Evolutionary conservation across 2,797 vertebrate genomes (phyloP), one percentile per base, ranked within the genome.

Genomic region (Graptemys geographica): DNA sequence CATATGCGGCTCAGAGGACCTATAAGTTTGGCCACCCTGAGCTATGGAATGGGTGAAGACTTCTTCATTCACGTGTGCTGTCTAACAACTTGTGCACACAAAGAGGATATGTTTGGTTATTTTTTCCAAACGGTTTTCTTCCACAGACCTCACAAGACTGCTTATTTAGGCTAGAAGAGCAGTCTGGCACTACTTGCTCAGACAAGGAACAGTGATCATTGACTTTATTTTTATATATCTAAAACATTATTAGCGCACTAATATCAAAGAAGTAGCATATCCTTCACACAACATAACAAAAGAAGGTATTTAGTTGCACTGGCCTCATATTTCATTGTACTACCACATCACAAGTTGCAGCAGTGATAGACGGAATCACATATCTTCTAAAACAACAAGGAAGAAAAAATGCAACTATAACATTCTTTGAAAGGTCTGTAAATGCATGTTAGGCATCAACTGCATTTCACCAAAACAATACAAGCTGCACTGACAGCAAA

Each of bases 331-430:
- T 94, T 96, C 82, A 92, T 94, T 96, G 87, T 96, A 74, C 49
- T 53, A 92, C 86, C 86, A 97, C 94, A 94, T 94, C 95, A 95
- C 80, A 96, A 92, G 87, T 93, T 94, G 90, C 87, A 94, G 90
- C 88, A 80, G 55, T 62, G 65, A 84, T 89, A 94, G 90, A 91
- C 90, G 65, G 94, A 96, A 90, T 91, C 87, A 74, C 74, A 93
- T 69, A 82, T 76, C 47, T 37, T 65, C 62, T 53, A 94, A 41
- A 31, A 57, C 62, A 93, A 47, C 49, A 23, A 84, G 51, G 82
- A 44, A 92, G 69, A 31, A 91, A 52, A 91, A 95, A 92, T 47
- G 6, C 89, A 74, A 88, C 51, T 92, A 31, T 81, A 84, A 81
- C 10, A 84, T 82, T n/a, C 87, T 92, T 88, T 92, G 88, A 89